Percentiles rank a stretch among this genome's conserved stretches.
phyloP scores from a whole-genome alignment of 2,888 invertebrate genomes.

The Caenorhabditis uteleia region DNA sequence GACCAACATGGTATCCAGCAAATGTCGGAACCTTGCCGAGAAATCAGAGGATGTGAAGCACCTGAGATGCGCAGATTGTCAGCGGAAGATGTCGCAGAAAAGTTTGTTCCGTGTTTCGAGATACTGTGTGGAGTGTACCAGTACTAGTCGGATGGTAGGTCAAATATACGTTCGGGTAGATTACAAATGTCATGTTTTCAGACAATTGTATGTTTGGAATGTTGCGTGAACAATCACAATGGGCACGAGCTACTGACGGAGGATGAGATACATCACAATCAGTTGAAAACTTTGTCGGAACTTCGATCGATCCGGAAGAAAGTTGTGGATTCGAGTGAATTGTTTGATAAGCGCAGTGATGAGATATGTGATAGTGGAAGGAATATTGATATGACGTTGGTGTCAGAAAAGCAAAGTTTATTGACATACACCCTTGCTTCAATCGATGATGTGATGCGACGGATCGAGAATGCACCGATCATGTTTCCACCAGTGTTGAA shows the following conservation, averaged over 20 bases:
- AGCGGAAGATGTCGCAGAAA: slow-evolving; percentile 42
- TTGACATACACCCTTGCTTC: slow-evolving; percentile 29
- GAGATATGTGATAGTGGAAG: slow-evolving; percentile 26
- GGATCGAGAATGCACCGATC: slow-evolving; percentile 35
- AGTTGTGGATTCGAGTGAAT: slow-evolving; percentile 34
- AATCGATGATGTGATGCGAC: slow-evolving; percentile 35
- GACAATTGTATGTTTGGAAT: slow-evolving; percentile 60
- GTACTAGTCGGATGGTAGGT: slow-evolving; percentile 41
- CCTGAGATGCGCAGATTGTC: slow-evolving; percentile 47
- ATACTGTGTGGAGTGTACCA: slow-evolving; percentile 50
- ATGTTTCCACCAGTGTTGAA: slow-evolving; percentile 36
- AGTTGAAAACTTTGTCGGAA: slow-evolving; percentile 47
- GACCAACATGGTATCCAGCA: neutral
- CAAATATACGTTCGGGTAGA: too few relatives aligned
- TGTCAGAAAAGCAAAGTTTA: slow-evolving; percentile 32
- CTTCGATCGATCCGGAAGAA: slow-evolving; percentile 41
- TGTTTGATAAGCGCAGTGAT: slow-evolving; percentile 37
- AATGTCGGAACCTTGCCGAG: slow-evolving; percentile 20
- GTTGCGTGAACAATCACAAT: slow-evolving; percentile 65
- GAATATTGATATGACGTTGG: slow-evolving; percentile 16
- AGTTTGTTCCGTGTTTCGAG: slow-evolving; percentile 42
- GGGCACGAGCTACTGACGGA: slow-evolving; percentile 58
- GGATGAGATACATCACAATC: slow-evolving; percentile 52
- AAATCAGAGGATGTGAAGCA: slow-evolving; percentile 29
- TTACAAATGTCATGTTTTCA: too few relatives aligned